Percentiles rank a stretch among this genome's conserved stretches.
Conservation (phyloP, 2,888 invertebrate genomes). For the Lingula anatina region DNA sequence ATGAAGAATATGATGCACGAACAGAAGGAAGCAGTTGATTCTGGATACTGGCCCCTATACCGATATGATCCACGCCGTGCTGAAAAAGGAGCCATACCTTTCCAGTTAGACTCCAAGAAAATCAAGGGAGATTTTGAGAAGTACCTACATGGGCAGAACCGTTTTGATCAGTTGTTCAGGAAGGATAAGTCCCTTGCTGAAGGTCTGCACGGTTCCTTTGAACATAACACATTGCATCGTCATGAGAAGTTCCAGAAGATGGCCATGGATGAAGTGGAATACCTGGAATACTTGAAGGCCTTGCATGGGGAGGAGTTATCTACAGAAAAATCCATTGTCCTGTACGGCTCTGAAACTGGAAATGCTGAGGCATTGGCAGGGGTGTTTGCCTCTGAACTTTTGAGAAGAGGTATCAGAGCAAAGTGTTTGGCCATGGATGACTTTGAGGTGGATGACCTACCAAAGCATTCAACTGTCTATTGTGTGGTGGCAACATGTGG, state of each 20-base stretch:
- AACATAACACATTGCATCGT: slow-evolving; percentile 4
- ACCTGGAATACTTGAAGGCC: slow-evolving; percentile 17
- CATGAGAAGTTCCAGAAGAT: slow-evolving; percentile 10
- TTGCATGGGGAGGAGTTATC: slow-evolving; percentile 14
- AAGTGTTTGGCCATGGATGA: slow-evolving; percentile 16
- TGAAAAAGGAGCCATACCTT: slow-evolving; percentile 10
- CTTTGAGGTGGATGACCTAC: slow-evolving; percentile 15
- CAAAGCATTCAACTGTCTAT: slow-evolving; percentile 13
- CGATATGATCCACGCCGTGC: slow-evolving; percentile 8
- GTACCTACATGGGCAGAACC: slow-evolving; percentile 15
- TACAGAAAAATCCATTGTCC: slow-evolving; percentile 14
- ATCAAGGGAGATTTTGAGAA: slow-evolving; percentile 11
- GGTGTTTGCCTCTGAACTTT: slow-evolving; percentile 15
- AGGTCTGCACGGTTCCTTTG: slow-evolving; percentile 10
- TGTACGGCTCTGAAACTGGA: slow-evolving; percentile 20
- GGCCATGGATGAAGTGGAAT: slow-evolving; percentile 18
- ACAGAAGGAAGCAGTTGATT: slow-evolving; percentile 18
- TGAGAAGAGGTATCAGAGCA: slow-evolving; percentile 13
- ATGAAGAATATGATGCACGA: slow-evolving; percentile 22
- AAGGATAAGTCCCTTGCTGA: slow-evolving; percentile 8
- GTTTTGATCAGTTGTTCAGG: slow-evolving; percentile 15
- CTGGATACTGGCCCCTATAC: slow-evolving; percentile 22
- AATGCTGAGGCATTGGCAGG: slow-evolving; percentile 11
- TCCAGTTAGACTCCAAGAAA: slow-evolving; percentile 17
- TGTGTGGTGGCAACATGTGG: slow-evolving; percentile 16